Base-by-base conservation (phyloP, 2,797 vertebrate species). In the Propithecus deckenii region DNA sequence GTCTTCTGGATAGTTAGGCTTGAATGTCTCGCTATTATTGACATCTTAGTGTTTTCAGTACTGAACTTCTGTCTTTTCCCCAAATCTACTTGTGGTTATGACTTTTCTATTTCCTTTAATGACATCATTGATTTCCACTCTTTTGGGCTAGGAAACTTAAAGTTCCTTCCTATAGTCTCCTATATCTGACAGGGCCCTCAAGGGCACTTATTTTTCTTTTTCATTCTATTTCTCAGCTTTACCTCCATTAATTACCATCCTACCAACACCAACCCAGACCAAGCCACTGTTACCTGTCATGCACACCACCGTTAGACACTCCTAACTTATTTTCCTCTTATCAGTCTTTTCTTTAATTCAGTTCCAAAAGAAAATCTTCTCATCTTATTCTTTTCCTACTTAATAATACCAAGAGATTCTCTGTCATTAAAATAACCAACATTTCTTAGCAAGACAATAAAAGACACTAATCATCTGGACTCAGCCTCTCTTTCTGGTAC, bases 1-100 rank as follows among this genome's bases (percentile, higher is more conserved):
- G 0, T 23, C 4, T 52, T 11, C 32, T 12, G 43, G 5, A 1
- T 0, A 5, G 0, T 9, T n/a, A 13, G 3, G 4, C 23, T 43
- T 0, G n/a, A 32, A 4, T 2, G 50, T 22, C 6, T 20, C 4
- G 0, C 30, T 18, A 0, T 41, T 9, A 20, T 0, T 2, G 46
- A 52, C n/a, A 15, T 43, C 55, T 35, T 7, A 43, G 20, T 15
- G 12, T 22, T 4, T 5, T 14, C n/a, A 7, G 6, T 12, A 35
- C 15, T 30, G 28, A 43, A 32, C 5, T 18, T 32, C 52, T 61
- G 2, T 50, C 30, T 52, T 61, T 35, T n/a, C 30, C 59, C 2
- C 15, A 4, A 32, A 50, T 20, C 2, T 5, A 3, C 9, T 32
- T 22, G 20, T 30, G 48, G 72, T 4, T 28, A 12, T 23, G 48